Evolutionary conservation across 1,140 invertebrate genomes (phyloP).

Genomic region (Mizuhopecten yessoensis): DNA sequence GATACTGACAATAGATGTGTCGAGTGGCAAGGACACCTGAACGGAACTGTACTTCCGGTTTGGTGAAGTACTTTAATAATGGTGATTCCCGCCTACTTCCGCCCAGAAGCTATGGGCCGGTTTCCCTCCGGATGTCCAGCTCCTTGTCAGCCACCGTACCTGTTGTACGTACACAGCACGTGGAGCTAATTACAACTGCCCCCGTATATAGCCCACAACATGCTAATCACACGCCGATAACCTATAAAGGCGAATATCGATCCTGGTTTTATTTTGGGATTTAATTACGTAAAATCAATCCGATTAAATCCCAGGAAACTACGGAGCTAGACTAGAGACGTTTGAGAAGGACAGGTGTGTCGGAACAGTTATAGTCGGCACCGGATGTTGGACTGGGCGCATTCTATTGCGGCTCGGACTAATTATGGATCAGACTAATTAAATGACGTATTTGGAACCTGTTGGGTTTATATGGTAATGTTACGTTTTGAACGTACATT

Average conservation of each 20-base stretch:
- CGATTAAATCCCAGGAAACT: slow-evolving; percentile 31
- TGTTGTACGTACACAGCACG: slow-evolving; percentile 7
- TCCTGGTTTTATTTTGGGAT: slow-evolving; percentile 7
- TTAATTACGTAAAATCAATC: slow-evolving; percentile 40
- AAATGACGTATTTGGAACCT: neutral
- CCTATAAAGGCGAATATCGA: neutral
- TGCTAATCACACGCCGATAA: neutral
- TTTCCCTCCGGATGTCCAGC: neutral
- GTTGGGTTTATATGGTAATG: no score
- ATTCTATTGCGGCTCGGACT: neutral
- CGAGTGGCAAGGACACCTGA: neutral
- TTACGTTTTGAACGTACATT: no score
- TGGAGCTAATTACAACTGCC: neutral
- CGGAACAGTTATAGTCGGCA: neutral
- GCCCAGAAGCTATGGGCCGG: neutral
- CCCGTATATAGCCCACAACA: neutral
- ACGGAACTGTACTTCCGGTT: neutral
- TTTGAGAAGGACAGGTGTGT: neutral
- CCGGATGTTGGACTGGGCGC: neutral
- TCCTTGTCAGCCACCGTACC: slow-evolving; percentile 22
- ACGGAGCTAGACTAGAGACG: neutral
- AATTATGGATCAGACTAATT: slow-evolving; percentile 6
- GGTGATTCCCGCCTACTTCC: neutral
- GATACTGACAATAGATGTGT: no score
- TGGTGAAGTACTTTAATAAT: neutral